phyloP scores from a whole-genome alignment of 92 coral and sea anemone species.

The Epizoanthus scotinus region DNA sequence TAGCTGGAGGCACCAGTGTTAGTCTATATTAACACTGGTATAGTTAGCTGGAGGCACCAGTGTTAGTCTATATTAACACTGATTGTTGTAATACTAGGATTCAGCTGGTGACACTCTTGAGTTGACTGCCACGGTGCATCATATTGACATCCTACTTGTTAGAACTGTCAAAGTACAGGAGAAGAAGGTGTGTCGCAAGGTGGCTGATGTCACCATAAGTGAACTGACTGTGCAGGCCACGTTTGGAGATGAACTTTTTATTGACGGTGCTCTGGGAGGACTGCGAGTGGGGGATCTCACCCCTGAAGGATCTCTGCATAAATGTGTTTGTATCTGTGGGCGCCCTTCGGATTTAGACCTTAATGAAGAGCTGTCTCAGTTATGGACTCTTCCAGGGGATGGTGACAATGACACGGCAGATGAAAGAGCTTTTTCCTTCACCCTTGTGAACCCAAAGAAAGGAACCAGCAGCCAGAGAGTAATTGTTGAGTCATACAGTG shows the following conservation, averaged over 20 bases:
- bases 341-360: conserved; percentile 46
- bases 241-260: conserved; percentile 74
- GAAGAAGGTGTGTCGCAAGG: conserved; percentile 74
- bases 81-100: conserved; percentile 15
- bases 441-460: conserved; percentile 74
- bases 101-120: conserved; percentile 66
- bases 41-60: not conserved
- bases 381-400: conserved; percentile 72
- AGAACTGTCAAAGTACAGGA: conserved; percentile 67
- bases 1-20: too few relatives aligned
- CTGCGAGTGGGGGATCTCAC: conserved; percentile 88
- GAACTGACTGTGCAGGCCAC: conserved; percentile 79
- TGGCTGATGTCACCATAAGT: conserved; percentile 88
- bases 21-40: too few relatives aligned
- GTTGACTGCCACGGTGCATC: conserved; percentile 82
- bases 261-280: conserved; percentile 96
- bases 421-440: conserved; percentile 84
- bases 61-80: not conserved
- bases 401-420: conserved; percentile 64
- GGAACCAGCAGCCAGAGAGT: conserved; percentile 54
- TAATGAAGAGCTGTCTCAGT: conserved; percentile 46
- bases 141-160: conserved; percentile 76
- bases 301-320: conserved; percentile 88
- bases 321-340: conserved; percentile 86
- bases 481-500: conserved; percentile 46